Evolutionary conservation across 2,888 invertebrate genomes (phyloP).

Genomic region (Alloscopus bannaensis): DNA sequence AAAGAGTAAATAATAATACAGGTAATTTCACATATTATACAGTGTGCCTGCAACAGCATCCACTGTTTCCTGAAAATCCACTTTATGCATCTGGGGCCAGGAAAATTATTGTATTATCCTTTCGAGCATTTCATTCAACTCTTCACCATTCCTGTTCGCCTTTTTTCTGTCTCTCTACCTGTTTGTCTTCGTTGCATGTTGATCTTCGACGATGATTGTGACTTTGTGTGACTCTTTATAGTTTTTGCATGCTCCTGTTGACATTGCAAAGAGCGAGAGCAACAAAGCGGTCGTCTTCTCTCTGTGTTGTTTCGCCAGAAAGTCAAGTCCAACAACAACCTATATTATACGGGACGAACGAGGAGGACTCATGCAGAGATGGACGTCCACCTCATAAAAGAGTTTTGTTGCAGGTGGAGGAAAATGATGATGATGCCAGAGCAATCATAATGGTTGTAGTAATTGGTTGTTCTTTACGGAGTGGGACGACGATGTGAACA

Average conservation of each 20-base stretch:
- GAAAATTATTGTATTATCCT: neutral
- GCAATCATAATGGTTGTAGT: conserved; percentile 12
- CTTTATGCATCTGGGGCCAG: neutral
- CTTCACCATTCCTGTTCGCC: conserved; percentile 11
- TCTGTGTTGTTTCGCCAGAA: too few species aligned
- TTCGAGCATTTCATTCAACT: neutral
- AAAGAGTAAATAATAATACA: neutral
- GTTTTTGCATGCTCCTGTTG: too few species aligned
- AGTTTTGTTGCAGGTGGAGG: too few species aligned
- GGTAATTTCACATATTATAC: neutral
- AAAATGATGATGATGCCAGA: too few species aligned
- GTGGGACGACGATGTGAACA: neutral
- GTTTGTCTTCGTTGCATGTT: neutral
- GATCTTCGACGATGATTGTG: neutral
- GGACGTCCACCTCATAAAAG: too few species aligned
- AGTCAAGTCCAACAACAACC: neutral
- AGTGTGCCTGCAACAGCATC: conserved; percentile 23
- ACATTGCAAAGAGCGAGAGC: conserved; percentile 6
- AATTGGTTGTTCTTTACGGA: conserved; percentile 5
- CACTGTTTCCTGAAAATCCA: neutral
- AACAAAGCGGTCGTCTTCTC: neutral
- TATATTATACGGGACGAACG: too few species aligned
- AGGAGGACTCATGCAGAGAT: too few species aligned
- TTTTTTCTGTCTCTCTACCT: conserved; percentile 1
- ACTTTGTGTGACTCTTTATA: too few species aligned